Conservation (phyloP, 2,888 invertebrate genomes). For the Ophion ellenae region DNA sequence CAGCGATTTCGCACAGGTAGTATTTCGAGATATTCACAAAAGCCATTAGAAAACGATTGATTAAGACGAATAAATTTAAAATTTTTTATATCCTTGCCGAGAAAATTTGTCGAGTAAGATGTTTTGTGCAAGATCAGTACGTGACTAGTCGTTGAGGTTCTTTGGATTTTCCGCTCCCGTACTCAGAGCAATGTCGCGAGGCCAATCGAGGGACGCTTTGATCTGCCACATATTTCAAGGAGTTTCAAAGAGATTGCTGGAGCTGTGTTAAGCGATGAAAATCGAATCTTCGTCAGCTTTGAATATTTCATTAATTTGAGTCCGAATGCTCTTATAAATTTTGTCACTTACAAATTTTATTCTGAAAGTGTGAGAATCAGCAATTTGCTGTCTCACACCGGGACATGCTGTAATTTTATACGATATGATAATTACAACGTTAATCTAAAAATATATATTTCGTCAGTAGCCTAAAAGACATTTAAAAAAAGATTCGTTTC, state of each 20-base stretch:
- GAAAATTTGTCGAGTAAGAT: neutral
- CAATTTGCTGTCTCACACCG: no score
- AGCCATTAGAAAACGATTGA: neutral
- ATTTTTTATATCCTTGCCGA: neutral
- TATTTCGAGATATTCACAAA: no score
- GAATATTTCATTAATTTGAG: neutral
- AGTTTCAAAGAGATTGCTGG: neutral
- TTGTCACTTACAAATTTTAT: neutral
- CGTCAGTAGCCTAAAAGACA: no score
- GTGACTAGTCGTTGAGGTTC: neutral
- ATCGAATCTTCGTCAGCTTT: neutral
- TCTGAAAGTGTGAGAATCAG: no score
- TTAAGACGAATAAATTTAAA: neutral
- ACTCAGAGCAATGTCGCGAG: no score
- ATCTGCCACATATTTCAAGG: neutral
- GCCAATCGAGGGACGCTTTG: no score
- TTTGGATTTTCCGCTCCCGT: neutral
- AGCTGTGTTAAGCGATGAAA: neutral
- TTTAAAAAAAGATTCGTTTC: no score
- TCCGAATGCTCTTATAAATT: no score
- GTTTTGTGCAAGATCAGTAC: neutral
- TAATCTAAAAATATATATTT: no score
- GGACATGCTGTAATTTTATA: no score
- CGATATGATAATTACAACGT: no score
- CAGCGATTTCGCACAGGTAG: neutral